Evolutionary conservation across 1,140 invertebrate genomes (phyloP), one percentile per base, ranked within the genome.

Genomic region (Tetranychus urticae): DNA sequence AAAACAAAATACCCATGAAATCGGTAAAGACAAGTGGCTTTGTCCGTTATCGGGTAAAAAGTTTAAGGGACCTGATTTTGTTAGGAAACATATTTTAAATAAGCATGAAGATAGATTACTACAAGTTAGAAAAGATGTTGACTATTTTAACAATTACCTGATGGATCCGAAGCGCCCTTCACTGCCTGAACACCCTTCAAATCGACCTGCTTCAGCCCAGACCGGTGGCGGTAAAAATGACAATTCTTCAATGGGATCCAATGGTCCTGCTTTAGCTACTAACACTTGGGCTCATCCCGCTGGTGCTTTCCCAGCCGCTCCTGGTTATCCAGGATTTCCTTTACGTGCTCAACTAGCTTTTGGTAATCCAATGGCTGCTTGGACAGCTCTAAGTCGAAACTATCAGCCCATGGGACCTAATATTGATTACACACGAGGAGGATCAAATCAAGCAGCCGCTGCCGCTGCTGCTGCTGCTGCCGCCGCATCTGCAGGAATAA

Each of bases 51-150:
- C 90, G 62, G 93, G 92, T 0, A 99, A 99, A 71, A 98, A 98
- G 71, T 99, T 99, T 73, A 98, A 97, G 73, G 94, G 92, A 0
- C 91, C 94, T 0, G 93, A 98, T 69, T 99, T 97, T 75, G 92
- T 99, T 13, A 81, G 89, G 42, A 99, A 99, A 71, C 94, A 99
- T 71, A 94, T 99, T 52, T 86, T 91, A 66, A 97, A 96, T 71
- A 98, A 98, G 69, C 92, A 98, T 70, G 81, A 72, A 0, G 94
- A 98, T 67, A 96, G 97, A 74, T 82, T 98, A 33, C 87, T 96
- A 23, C 90, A 97, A 74, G 92, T 97, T 0, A 86, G 86, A 65
- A 88, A 90, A 68, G 92, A 97, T 75, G 90, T 81, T 54, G 80
- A 89, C 63, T 98, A 91, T 73, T 98, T 97, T 75, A 99, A 99